Evolutionary conservation across 2,888 invertebrate genomes (phyloP).

Genomic region (Pilophorus perplexus): DNA sequence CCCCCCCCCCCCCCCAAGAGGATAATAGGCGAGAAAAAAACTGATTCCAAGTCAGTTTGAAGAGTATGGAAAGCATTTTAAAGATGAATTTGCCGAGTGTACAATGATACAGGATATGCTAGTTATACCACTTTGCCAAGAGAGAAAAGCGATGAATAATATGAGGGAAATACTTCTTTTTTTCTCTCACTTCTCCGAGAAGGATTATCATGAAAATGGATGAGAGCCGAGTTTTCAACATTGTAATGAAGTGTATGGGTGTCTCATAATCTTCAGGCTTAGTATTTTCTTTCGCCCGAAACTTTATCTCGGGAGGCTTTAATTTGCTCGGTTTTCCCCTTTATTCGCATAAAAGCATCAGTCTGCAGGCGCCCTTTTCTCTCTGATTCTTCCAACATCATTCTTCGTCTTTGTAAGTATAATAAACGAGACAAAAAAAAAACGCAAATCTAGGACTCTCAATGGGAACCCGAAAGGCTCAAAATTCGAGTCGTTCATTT

Average conservation of each 20-base stretch:
- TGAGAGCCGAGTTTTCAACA: slow-evolving; percentile 11
- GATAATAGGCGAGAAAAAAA: too few relatives aligned
- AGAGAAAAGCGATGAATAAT: slow-evolving; percentile 11
- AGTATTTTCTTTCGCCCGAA: slow-evolving; percentile 21
- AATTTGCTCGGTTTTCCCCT: slow-evolving; percentile 15
- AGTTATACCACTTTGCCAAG: not conserved
- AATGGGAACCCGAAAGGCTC: too few relatives aligned
- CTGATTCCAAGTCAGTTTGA: slow-evolving; percentile 5
- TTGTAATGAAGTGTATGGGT: slow-evolving; percentile 20
- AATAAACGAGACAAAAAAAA: too few relatives aligned
- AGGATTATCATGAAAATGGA: slow-evolving; percentile 16
- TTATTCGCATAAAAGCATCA: slow-evolving; percentile 22
- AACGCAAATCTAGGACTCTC: too few relatives aligned
- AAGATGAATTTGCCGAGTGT: not conserved
- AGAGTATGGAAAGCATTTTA: not conserved
- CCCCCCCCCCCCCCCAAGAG: too few relatives aligned
- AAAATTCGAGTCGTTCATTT: too few relatives aligned
- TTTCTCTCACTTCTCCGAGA: not conserved
- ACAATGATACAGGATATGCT: slow-evolving; percentile 3
- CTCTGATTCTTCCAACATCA: too few relatives aligned
- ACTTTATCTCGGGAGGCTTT: slow-evolving; percentile 10
- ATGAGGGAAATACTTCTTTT: slow-evolving; percentile 7
- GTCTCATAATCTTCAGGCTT: slow-evolving; percentile 21
- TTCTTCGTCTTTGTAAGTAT: too few relatives aligned
- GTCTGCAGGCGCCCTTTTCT: too few relatives aligned